Conservation (phyloP, 64 coral and sea anemone genomes). For the Stichodactyla helianthus region DNA sequence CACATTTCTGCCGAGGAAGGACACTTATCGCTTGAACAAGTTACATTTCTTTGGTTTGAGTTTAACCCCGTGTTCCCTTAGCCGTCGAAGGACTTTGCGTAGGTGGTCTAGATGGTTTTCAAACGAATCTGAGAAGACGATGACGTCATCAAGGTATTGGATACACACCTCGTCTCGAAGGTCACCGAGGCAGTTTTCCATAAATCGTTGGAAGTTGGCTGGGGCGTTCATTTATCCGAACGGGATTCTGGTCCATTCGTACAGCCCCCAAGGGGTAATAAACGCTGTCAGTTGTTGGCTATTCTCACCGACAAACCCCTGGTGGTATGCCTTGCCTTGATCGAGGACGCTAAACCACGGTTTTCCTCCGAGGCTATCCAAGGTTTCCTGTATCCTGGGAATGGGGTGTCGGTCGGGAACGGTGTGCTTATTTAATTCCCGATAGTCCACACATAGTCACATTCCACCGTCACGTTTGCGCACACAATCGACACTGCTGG, state of each 20-base stretch:
- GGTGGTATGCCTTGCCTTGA: slow-evolving; percentile 26
- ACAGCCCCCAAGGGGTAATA: too few species aligned
- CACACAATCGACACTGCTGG: slow-evolving; percentile 7
- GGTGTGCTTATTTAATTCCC: too few species aligned
- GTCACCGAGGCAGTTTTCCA: background rate
- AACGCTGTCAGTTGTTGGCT: too few species aligned
- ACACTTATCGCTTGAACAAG: background rate
- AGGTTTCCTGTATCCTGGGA: slow-evolving; percentile 4
- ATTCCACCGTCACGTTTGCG: slow-evolving; percentile 3
- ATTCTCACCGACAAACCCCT: too few species aligned
- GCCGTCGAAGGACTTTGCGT: background rate
- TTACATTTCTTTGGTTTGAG: background rate
- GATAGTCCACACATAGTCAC: too few species aligned
- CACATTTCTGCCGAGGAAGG: slow-evolving; percentile 19
- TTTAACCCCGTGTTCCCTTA: background rate
- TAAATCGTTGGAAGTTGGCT: slow-evolving; percentile 14
- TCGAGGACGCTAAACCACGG: slow-evolving; percentile 28
- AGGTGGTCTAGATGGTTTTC: background rate
- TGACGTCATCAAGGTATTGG: slow-evolving; percentile 17
- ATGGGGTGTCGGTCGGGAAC: too few species aligned
- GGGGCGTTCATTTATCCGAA: background rate
- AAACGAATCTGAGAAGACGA: slow-evolving; percentile 18
- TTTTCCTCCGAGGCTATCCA: slow-evolving; percentile 17
- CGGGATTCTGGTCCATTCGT: too few species aligned
- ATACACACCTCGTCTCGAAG: slow-evolving; percentile 14